Conservation (phyloP, 2,113 vertebrate species). For the Archilochus colubris region DNA sequence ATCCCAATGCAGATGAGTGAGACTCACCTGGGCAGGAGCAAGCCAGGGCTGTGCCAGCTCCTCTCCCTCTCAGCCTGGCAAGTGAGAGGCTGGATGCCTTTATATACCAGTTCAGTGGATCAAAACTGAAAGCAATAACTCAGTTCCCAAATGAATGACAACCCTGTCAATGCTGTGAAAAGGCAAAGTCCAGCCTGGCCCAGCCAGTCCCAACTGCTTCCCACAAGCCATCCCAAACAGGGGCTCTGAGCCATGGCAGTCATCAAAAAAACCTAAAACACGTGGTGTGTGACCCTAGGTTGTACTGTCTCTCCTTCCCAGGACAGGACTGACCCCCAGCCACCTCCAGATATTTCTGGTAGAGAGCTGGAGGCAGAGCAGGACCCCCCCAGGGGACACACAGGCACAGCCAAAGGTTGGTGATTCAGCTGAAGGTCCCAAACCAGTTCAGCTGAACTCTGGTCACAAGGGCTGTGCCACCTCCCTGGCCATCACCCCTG, state of each 20-base stretch:
- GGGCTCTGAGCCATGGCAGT: neutral
- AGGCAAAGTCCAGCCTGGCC: conserved; percentile 33
- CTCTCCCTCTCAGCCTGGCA: neutral
- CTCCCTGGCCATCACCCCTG: accelerated
- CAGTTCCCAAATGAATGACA: neutral
- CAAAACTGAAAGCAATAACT: neutral
- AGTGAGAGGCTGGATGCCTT: neutral
- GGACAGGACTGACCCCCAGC: neutral
- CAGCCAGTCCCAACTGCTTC: neutral
- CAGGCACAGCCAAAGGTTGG: accelerated
- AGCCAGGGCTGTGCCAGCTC: neutral
- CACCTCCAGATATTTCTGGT: neutral
- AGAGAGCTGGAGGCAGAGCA: neutral
- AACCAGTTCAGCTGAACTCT: neutral
- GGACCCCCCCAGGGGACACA: neutral
- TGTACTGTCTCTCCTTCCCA: neutral
- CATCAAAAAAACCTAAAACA: neutral
- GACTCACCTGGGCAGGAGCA: neutral
- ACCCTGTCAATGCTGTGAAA: accelerated
- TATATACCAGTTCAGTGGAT: neutral
- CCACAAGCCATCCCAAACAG: neutral
- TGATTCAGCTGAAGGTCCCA: neutral
- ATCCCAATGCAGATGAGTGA: accelerated
- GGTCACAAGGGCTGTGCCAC: neutral
- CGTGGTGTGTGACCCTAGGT: accelerated